Base-by-base conservation (phyloP, 2,888 invertebrate species). In the Nowickia ferox region DNA sequence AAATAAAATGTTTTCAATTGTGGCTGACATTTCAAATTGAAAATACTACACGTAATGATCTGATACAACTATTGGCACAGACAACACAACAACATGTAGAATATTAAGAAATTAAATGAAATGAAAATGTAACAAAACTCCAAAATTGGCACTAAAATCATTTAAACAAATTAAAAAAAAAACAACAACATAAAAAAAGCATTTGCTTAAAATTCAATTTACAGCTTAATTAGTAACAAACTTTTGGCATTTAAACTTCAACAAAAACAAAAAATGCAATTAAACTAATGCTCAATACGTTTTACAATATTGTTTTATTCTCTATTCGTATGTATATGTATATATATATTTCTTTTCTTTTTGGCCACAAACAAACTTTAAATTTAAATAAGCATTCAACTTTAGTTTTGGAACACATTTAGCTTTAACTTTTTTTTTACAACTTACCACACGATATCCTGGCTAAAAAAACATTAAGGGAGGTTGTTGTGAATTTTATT, bases 391-490 rank as follows among this genome's bases (percentile, higher is more conserved):
- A 86, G 83, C 86, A 83, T 86, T 86, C 79, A 83, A 76, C 44
- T 78, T 77, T 55, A 78, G 46, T 68, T 72, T 74, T 76, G 71
- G 42, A 57, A 81, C 57, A 69, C 42, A 75, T 81, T 75, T 22
- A 65, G 66, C 55, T 74, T 17, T 57, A 57, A 61, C 59, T 71
- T 46, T 76, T 51, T 65, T 42, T 61, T 78, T 59, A 63, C 30
- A 59, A 86, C 86, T 86, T 86, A 86, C 86, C 86, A 86, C 86
- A 80, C 86, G 86, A 79, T 83, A 66, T 86, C 86, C 86, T 72
- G 86, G 86, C 86, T 86, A 86, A 72, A 86, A 86, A 59, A 61
- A 46, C 38, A 68, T 59, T 71, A 9, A 40, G 65, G 71, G 55
- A 48, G 38, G 71, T 65, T 63, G 46, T 68, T 59, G 66, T 76